Percentiles rank a stretch among this genome's conserved stretches.
Conservation (phyloP, 2,888 invertebrate genomes). For the Ormyrus nitidulus region DNA sequence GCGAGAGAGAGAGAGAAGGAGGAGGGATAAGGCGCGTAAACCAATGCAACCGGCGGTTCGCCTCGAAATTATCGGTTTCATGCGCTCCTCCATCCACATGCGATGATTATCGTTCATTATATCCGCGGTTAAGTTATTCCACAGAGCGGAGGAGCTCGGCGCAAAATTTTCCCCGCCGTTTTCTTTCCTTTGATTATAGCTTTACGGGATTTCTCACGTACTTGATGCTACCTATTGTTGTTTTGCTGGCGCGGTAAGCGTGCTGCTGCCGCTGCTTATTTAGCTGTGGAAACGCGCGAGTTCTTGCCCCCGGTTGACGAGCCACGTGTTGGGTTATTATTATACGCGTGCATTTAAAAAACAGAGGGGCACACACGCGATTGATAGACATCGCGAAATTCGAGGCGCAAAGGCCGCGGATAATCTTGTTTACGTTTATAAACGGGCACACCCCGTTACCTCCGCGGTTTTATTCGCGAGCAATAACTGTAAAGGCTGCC, state of each 20-base stretch:
- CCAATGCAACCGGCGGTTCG: constrained; percentile 41
- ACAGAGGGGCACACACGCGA: not conserved
- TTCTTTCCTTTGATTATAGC: constrained; percentile 45
- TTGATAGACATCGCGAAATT: constrained; percentile 22
- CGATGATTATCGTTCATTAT: constrained; percentile 53
- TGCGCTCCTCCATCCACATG: constrained; percentile 13
- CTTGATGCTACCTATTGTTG: constrained; percentile 40
- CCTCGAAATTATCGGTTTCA: constrained; percentile 53
- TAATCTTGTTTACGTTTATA: constrained; percentile 30
- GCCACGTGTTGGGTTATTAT: no score
- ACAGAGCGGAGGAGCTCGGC: constrained; percentile 7
- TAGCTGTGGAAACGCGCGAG: no score
- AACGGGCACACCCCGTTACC: constrained; percentile 22
- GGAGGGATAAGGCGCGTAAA: constrained; percentile 42
- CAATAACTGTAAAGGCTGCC: constrained; percentile 33
- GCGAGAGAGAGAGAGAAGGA: constrained; percentile 25
- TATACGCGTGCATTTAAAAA: no score
- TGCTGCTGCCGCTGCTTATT: no score
- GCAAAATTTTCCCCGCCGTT: constrained; percentile 16
- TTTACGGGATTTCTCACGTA: constrained; percentile 42
- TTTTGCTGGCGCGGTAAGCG: no score
- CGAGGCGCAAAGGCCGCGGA: not conserved
- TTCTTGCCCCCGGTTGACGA: no score
- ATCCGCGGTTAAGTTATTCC: constrained; percentile 51
- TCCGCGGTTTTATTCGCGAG: constrained; percentile 24